Conservation (phyloP, 2,797 vertebrate genomes). For the Capromys pilorides region DNA sequence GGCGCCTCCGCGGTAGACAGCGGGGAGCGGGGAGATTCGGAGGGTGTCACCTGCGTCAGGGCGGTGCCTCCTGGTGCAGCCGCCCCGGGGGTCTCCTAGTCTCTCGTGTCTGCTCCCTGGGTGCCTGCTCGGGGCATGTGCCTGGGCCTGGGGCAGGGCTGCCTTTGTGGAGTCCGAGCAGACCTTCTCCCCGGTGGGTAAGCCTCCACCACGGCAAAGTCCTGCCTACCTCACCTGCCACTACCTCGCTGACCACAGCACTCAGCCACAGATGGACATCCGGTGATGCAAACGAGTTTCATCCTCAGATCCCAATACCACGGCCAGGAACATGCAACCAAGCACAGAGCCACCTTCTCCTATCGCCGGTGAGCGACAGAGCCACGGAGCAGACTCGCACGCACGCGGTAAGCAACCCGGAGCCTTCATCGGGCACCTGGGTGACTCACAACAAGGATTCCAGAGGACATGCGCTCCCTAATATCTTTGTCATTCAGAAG, state of each 20-base stretch:
- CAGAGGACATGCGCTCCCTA: background rate
- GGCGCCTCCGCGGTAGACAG: conserved; percentile 66
- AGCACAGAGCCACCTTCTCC: background rate
- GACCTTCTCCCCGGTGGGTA: background rate
- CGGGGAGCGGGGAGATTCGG: conserved; percentile 54
- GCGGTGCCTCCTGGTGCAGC: conserved; percentile 20
- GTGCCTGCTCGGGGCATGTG: background rate
- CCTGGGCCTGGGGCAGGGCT: rapidly evolving
- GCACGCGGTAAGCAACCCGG: background rate
- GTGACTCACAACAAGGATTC: background rate
- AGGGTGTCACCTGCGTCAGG: conserved; percentile 61
- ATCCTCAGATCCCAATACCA: background rate
- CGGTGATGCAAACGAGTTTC: background rate
- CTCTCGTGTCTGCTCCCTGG: background rate
- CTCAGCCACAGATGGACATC: background rate
- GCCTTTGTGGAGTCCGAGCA: background rate
- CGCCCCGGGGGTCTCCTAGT: background rate
- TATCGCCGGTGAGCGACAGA: background rate
- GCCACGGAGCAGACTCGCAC: background rate
- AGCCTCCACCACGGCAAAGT: background rate
- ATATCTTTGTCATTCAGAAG: background rate
- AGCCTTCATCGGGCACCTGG: background rate
- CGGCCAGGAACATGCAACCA: background rate
- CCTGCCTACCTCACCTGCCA: background rate
- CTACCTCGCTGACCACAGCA: background rate